Evolutionary conservation across 2,797 vertebrate species (phyloP).

Genomic region (Linurgus olivaceus): DNA sequence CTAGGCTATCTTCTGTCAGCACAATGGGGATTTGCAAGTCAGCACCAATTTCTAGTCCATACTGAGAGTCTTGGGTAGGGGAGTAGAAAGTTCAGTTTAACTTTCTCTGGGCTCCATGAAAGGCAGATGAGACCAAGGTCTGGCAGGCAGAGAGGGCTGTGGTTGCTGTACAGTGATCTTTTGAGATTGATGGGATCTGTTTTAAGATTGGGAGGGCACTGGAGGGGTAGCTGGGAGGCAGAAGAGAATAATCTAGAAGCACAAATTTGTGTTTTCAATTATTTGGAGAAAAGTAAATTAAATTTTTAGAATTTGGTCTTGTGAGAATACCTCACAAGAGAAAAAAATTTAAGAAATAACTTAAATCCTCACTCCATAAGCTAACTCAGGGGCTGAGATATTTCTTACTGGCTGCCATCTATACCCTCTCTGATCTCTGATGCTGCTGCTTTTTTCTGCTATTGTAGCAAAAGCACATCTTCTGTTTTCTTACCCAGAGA

Average conservation of each 20-base stretch:
- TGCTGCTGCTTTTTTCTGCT: not conserved
- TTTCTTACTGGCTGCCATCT: not conserved
- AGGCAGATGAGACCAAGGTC: not conserved
- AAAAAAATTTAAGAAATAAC: not conserved
- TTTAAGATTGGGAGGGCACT: not conserved
- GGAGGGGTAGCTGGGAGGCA: not conserved
- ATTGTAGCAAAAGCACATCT: not conserved
- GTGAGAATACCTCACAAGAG: not conserved
- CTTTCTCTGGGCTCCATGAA: not conserved
- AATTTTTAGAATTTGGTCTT: not conserved
- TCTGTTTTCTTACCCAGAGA: conserved; percentile 85
- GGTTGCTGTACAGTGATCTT: not conserved
- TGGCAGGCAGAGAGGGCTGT: not conserved
- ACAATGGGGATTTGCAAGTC: not conserved
- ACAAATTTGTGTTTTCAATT: not conserved
- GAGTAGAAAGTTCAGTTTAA: not conserved
- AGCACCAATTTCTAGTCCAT: not conserved
- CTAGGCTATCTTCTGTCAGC: not conserved
- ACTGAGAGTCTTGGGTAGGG: not conserved
- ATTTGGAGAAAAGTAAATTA: not conserved
- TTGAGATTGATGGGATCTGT: not conserved
- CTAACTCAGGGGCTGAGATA: not conserved
- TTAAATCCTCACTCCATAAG: not conserved
- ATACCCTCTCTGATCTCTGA: not conserved
- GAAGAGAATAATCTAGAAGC: not conserved